A percentile compares a stretch with the other conserved stretches of the same genome.
Conservation (phyloP, 2,888 invertebrate genomes). For the Apantesis nais region DNA sequence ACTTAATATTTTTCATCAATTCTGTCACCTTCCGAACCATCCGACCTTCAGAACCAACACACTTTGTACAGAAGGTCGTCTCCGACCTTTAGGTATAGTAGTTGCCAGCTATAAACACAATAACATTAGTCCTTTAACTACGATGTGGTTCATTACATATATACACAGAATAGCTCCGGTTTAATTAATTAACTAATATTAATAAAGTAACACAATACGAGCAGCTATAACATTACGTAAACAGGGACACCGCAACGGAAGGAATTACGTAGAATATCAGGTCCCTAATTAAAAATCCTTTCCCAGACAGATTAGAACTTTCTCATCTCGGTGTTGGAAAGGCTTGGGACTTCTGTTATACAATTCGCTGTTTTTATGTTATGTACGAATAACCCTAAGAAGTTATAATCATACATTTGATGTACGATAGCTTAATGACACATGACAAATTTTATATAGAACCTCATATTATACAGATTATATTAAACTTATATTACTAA, state of each 20-base stretch:
- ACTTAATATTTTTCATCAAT: neutral
- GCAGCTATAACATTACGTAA: slow-evolving; percentile 1
- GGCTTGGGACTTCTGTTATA: neutral
- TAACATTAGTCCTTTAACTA: neutral
- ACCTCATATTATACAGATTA: too few relatives aligned
- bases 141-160: slow-evolving; percentile 2
- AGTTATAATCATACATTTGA: neutral
- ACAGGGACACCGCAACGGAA: slow-evolving; percentile 5
- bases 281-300: slow-evolving; percentile 7
- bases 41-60: neutral
- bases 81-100: neutral
- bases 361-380: neutral
- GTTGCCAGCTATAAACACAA: neutral
- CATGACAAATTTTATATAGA: too few relatives aligned
- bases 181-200: slow-evolving; percentile 7
- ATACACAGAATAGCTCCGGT: neutral
- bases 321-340: neutral
- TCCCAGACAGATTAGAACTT: neutral
- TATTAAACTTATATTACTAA: too few relatives aligned
- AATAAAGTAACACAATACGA: slow-evolving; percentile 6
- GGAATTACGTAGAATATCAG: neutral
- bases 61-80: neutral
- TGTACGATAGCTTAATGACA: neutral
- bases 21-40: neutral
- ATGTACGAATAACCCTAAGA: neutral